Evolutionary conservation across 2,113 vertebrate genomes (phyloP).

Genomic region (Potamarius usumacintae): DNA sequence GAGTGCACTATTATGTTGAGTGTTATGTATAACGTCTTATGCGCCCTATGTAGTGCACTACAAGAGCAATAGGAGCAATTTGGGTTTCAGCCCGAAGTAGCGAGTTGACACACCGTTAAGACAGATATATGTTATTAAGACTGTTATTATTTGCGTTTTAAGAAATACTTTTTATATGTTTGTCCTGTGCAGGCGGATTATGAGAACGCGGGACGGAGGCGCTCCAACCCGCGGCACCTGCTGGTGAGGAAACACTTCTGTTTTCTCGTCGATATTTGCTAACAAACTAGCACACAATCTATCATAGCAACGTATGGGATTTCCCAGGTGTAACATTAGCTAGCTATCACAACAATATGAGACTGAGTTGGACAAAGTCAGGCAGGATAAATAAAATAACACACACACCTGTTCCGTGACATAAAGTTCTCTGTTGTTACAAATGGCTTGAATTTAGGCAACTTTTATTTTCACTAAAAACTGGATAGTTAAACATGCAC

Average conservation of each 20-base stretch:
- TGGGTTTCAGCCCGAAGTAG: constrained; percentile 18
- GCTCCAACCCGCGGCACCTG: constrained; percentile 68
- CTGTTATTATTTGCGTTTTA: constrained; percentile 1
- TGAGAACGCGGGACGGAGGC: constrained; percentile 63
- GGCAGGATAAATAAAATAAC: neutral
- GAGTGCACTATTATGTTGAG: neutral
- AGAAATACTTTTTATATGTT: neutral
- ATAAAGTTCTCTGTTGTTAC: neutral
- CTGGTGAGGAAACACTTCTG: constrained; percentile 64
- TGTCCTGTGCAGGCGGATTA: constrained; percentile 58
- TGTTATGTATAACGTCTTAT: too few relatives aligned
- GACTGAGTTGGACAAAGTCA: neutral
- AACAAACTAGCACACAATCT: constrained; percentile 19
- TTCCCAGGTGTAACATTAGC: constrained; percentile 26
- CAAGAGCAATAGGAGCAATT: neutral
- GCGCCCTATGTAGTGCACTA: constrained; percentile 17
- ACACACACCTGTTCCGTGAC: neutral
- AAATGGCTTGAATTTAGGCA: neutral
- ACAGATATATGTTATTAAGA: constrained; percentile 32
- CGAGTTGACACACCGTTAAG: constrained; percentile 47
- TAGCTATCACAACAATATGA: constrained; percentile 9
- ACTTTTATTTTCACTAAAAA: neutral
- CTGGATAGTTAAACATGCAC: neutral
- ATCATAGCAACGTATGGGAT: neutral
- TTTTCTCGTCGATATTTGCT: constrained; percentile 37